phyloP scores from a whole-genome alignment of 2,113 vertebrate genomes.

The Paraplagusia blochii region DNA sequence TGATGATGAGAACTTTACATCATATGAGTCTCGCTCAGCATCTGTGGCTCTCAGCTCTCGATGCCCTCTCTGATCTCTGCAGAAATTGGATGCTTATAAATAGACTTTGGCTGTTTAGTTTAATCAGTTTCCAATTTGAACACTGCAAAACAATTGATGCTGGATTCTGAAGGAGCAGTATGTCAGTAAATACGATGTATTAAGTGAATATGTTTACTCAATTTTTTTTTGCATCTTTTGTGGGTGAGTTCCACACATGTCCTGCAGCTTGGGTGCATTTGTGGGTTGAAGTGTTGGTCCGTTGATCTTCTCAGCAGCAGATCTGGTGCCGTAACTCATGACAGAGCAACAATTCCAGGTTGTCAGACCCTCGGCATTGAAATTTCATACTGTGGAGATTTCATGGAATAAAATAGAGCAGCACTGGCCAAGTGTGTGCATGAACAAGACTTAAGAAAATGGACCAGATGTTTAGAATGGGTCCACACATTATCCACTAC shows the following conservation, averaged over 20 bases:
- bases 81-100: neutral
- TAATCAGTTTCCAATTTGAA: neutral
- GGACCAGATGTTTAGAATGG: too few relatives aligned
- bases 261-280: neutral
- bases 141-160: neutral
- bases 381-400: neutral
- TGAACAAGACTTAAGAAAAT: too few relatives aligned
- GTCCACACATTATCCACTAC: too few relatives aligned
- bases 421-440: too few relatives aligned
- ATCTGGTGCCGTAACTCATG: constrained; percentile 3
- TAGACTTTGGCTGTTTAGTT: neutral
- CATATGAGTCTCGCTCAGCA: neutral
- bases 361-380: neutral
- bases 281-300: neutral
- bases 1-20: constrained; percentile 22
- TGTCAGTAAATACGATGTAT: too few relatives aligned
- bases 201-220: neutral
- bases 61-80: neutral
- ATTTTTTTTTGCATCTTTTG: too few relatives aligned
- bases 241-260: neutral
- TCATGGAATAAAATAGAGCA: too few relatives aligned
- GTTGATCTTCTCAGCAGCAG: neutral
- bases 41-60: too few relatives aligned
- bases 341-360: constrained; percentile 3
- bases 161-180: too few relatives aligned